Evolutionary conservation across 1,140 invertebrate genomes (phyloP).

Genomic region (Drosophila parvula): DNA sequence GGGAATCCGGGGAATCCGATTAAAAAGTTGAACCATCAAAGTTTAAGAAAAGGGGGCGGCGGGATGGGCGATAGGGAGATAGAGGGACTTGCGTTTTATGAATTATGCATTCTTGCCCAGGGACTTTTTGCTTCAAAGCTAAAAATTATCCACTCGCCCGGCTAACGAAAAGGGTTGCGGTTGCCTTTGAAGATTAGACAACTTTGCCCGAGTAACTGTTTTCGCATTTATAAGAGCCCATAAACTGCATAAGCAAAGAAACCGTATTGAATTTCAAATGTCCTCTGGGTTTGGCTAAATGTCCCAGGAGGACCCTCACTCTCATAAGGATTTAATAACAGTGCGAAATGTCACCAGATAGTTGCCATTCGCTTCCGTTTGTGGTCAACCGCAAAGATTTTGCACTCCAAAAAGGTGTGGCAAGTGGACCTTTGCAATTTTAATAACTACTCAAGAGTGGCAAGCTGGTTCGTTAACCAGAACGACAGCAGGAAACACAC

Average conservation of each 20-base stretch:
- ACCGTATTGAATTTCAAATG: constrained; percentile 37
- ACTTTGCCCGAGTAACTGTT: constrained; percentile 24
- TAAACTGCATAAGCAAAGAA: constrained; percentile 57
- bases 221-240: constrained; percentile 43
- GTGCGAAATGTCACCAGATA: constrained; percentile 22
- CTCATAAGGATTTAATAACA: constrained; percentile 12
- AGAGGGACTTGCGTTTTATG: constrained; percentile 50
- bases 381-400: constrained; percentile 55
- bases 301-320: background rate
- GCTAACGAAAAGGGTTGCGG: constrained; percentile 64
- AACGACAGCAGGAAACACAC: constrained; percentile 15
- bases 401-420: constrained; percentile 57
- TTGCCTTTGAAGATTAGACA: constrained; percentile 64
- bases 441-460: constrained; percentile 62
- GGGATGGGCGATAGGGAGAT: constrained; percentile 1
- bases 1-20: constrained; percentile 61
- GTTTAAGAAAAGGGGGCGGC: constrained; percentile 41
- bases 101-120: constrained; percentile 71
- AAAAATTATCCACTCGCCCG: constrained; percentile 59
- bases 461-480: constrained; percentile 47
- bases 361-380: constrained; percentile 11
- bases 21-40: constrained; percentile 74
- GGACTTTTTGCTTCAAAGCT: constrained; percentile 69
- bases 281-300: background rate
- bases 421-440: constrained; percentile 63